Evolutionary conservation across 2,888 invertebrate species (phyloP), one percentile per base, ranked within the genome.

Genomic region (Caenorhabditis imperialis): DNA sequence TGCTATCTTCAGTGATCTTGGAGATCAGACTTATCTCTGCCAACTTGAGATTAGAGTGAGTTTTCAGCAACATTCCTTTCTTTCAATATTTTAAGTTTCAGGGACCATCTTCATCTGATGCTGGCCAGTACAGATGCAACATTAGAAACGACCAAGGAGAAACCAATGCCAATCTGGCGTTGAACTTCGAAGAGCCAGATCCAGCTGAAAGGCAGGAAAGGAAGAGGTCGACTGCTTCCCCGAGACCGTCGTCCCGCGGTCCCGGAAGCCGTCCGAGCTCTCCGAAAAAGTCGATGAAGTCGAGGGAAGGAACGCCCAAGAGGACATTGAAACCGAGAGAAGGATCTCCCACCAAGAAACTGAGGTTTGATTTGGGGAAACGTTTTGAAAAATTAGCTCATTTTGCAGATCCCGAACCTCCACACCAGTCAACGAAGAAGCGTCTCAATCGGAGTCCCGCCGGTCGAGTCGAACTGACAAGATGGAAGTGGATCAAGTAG

Each of bases 71-170:
- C n/a, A 40, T 10, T 12, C 7, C 10, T 30, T 30, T 30, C 10
- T 20, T 18, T 12, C 25, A 18, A 51, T 20, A 8, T 5, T 4
- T 25, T n/a, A n/a, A 10, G 1, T 88, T 89, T 37, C 86, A 94
- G 94, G 95, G 96, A 90, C 96, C 96, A 79, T 94, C 94, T 88
- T 92, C 94, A 78, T 94, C 94, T 88, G 98, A 99, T 91, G 96
- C 96, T 85, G 99, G 98, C 82, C 91, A 96, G 77, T 99, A 98
- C 91, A 96, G 97, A 90, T 97, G 98, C 90, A 96, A 95, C 88
- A 95, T 96, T 87, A 96, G 95, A 90, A 98, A 97, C 90, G 92
- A 93, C 87, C 92, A 94, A 88, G 99, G 98, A 85, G 97, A 98
- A 91, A 92, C 96, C 81, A 96, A 96, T 89, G 96, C 96, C 74